Conservation (phyloP, 2,797 vertebrate genomes). For the Peromyscus attwateri region DNA sequence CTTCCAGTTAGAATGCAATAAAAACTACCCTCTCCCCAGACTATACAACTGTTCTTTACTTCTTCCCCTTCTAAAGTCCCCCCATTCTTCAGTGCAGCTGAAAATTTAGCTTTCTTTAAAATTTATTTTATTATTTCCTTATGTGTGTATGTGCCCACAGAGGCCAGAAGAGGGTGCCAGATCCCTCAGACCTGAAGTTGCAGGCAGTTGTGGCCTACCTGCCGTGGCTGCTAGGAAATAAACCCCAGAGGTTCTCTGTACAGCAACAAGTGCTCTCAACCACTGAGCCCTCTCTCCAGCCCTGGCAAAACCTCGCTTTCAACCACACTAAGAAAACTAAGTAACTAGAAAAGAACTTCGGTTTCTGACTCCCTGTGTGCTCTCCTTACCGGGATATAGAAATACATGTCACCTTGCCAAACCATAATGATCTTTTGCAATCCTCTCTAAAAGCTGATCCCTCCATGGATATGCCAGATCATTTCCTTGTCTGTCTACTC, state of each 20-base stretch:
- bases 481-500: slow-evolving; percentile 44
- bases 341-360: slow-evolving; percentile 19
- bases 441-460: slow-evolving; percentile 14
- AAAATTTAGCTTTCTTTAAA: slow-evolving; percentile 11
- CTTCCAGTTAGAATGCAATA: neutral
- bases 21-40: slow-evolving; percentile 11
- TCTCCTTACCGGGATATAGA: neutral
- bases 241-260: neutral
- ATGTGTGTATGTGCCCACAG: neutral
- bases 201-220: too few relatives aligned
- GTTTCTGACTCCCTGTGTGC: neutral
- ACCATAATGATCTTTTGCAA: neutral
- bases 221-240: neutral
- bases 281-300: neutral
- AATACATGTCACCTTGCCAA: neutral
- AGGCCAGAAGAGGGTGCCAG: neutral
- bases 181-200: neutral
- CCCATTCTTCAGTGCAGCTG: slow-evolving; percentile 28
- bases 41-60: neutral
- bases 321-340: slow-evolving; percentile 48
- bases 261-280: neutral
- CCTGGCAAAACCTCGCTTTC: slow-evolving; percentile 25
- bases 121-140: neutral
- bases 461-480: neutral
- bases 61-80: neutral